Percentiles rank a stretch among this genome's conserved stretches.
Conservation (phyloP, 2,113 vertebrate genomes). For the Sus scrofa region T2T-Sscrofa CM000818.6:86849501-86850000, state of each 20-base stretch:
- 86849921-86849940: not conserved
- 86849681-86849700: not conserved
- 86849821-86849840: not conserved
- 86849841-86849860: not conserved
- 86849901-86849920: not conserved
- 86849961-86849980: not conserved
- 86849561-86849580: not conserved
- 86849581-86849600: not conserved
- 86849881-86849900: constrained; percentile 1
- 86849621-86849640: not conserved
- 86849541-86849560: not conserved
- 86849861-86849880: not conserved
- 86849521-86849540: not conserved
- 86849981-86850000: not conserved
- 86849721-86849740: not conserved
- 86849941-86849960: not conserved
- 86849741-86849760: not conserved
- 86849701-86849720: not conserved
- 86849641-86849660: not conserved
- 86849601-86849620: not conserved
- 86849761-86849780: not conserved
- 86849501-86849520: not conserved
- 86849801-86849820: not conserved
- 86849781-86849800: not conserved
- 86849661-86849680: not conserved